Evolutionary conservation across 30 jellyfish, hydroid and myxozoan genomes (phyloP).

Genomic region (Turritopsis dohrnii): DNA sequence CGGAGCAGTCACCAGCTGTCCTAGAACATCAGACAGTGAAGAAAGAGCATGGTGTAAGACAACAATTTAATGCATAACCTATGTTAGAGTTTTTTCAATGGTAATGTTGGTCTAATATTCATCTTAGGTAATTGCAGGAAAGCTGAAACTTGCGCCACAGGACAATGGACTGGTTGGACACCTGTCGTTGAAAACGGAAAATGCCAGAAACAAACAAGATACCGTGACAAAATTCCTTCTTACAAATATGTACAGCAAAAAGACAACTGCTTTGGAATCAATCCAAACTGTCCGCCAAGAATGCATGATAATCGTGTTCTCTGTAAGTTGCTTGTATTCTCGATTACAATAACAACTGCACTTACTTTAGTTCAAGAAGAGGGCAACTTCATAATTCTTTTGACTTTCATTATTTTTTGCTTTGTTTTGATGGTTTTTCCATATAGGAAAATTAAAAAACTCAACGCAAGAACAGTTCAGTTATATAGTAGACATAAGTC

Average conservation of each 20-base stretch:
- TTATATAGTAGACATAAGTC: too few relatives aligned
- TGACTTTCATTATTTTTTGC: too few relatives aligned
- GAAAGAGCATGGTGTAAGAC: slow-evolving; percentile 74
- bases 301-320: neutral
- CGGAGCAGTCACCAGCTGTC: slow-evolving; percentile 65
- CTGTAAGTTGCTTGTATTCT: slow-evolving; percentile 37
- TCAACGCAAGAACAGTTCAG: neutral
- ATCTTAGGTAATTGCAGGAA: slow-evolving; percentile 73
- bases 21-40: slow-evolving; percentile 41
- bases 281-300: slow-evolving; percentile 26
- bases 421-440: slow-evolving; percentile 36
- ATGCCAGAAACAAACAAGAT: slow-evolving; percentile 58
- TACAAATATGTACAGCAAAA: slow-evolving; percentile 42
- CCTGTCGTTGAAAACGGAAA: slow-evolving; percentile 51
- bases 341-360: too few relatives aligned
- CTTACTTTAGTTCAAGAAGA: too few relatives aligned
- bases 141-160: slow-evolving; percentile 49
- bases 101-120: neutral
- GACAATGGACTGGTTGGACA: slow-evolving; percentile 84
- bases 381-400: too few relatives aligned
- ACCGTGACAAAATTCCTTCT: slow-evolving; percentile 56
- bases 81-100: neutral
- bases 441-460: too few relatives aligned
- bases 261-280: slow-evolving; percentile 68
- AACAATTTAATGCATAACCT: neutral